Conservation (phyloP, 2,888 invertebrate species). For the Dusona sp. region DNA sequence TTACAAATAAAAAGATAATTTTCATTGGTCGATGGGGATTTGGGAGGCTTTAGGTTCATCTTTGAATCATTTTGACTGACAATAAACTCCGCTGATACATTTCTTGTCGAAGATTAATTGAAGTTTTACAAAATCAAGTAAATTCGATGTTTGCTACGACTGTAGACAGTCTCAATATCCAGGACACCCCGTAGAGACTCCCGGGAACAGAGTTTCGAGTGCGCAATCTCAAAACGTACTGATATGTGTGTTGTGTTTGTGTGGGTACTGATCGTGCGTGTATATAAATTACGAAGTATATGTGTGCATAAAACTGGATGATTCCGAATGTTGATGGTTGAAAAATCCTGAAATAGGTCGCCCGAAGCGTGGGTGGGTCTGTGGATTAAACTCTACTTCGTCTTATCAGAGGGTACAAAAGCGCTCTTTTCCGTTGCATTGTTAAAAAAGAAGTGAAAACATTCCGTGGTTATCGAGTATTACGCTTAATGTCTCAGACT, state of each 20-base stretch:
- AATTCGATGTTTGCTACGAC: neutral
- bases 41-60: neutral
- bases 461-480: neutral
- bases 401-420: constrained; percentile 22
- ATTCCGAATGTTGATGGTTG: constrained; percentile 28
- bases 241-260: neutral
- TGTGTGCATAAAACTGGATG: neutral
- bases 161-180: neutral
- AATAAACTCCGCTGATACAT: neutral
- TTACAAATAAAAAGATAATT: too few relatives aligned
- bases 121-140: neutral
- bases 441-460: constrained; percentile 11
- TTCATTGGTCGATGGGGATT: neutral
- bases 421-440: neutral
- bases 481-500: too few relatives aligned
- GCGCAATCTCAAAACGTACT: constrained; percentile 39
- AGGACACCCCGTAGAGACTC: neutral
- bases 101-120: neutral
- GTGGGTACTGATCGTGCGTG: too few relatives aligned
- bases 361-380: constrained; percentile 51
- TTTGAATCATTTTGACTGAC: neutral
- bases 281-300: neutral
- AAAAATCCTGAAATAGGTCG: constrained; percentile 64
- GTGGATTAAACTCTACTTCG: constrained; percentile 36
- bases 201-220: constrained; percentile 10